phyloP scores from a whole-genome alignment of 2,113 vertebrate species.

The Platichthys flesus region DNA sequence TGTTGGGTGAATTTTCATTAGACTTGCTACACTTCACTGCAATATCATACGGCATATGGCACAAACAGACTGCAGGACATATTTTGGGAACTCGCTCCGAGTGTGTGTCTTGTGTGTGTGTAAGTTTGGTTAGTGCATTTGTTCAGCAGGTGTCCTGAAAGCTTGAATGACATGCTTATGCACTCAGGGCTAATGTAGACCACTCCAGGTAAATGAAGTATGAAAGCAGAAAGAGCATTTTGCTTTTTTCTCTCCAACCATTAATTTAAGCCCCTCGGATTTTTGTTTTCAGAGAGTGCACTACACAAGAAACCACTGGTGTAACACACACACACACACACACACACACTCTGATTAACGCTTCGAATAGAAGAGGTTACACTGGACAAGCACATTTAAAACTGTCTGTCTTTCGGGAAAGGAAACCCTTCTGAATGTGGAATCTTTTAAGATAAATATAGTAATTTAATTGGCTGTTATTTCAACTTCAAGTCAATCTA shows the following conservation, averaged over 20 bases:
- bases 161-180: conserved; percentile 67
- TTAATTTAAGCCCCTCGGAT: conserved; percentile 27
- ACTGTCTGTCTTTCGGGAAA: too few species aligned
- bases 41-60: conserved; percentile 67
- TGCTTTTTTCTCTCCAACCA: conserved; percentile 33
- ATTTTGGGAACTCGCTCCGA: conserved; percentile 47
- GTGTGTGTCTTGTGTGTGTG: not conserved
- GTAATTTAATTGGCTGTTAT: not conserved
- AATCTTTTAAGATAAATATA: not conserved
- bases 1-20: conserved; percentile 63
- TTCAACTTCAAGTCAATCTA: not conserved
- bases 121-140: conserved; percentile 31
- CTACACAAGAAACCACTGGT: not conserved
- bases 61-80: conserved; percentile 67
- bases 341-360: not conserved
- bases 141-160: conserved; percentile 71
- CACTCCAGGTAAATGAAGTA: conserved; percentile 67
- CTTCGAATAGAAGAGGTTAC: not conserved
- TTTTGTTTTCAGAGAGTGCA: conserved; percentile 12
- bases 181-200: conserved; percentile 70
- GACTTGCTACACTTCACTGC: conserved; percentile 59
- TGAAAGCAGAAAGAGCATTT: conserved; percentile 58
- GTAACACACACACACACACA: not conserved
- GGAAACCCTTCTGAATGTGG: not conserved
- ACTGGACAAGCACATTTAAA: not conserved